These are phyloP conservation scores for Cryptosula pallasiana DNA, from an alignment of 2,888 invertebrate species.

Conservation along the genomic window DNA sequence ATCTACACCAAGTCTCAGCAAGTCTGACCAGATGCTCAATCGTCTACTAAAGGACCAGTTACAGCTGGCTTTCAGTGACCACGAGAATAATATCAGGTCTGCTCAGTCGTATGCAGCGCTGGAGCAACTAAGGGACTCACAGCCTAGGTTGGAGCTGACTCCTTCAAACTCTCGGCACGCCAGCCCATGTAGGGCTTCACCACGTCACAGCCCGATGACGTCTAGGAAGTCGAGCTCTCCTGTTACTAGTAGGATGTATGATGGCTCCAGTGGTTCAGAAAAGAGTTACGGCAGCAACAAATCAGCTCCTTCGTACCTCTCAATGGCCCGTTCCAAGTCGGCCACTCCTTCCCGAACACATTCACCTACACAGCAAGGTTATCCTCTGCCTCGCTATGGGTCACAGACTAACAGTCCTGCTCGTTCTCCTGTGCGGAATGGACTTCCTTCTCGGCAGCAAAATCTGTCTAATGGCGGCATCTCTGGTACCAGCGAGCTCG, in stretches of 20 bases:
- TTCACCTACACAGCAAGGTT: neutral
- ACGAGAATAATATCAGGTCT: slow-evolving; percentile 1
- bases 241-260: neutral
- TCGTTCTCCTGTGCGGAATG: neutral
- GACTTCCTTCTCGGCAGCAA: too few species aligned
- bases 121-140: neutral
- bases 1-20: neutral
- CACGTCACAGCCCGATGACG: neutral
- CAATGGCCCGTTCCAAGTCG: neutral
- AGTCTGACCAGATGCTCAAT: slow-evolving; percentile 12
- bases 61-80: slow-evolving; percentile 14
- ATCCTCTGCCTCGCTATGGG: neutral
- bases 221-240: neutral
- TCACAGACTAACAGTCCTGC: neutral
- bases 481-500: neutral
- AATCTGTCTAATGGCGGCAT: neutral
- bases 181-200: neutral
- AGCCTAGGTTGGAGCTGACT: slow-evolving; percentile 5
- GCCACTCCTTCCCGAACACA: neutral
- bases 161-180: neutral
- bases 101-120: slow-evolving; percentile 1
- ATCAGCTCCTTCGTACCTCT: neutral
- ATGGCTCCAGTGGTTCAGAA: slow-evolving; percentile 9
- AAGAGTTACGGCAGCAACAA: slow-evolving; percentile 5
- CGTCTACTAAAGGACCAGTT: slow-evolving; percentile 18